Evolutionary conservation across 2,888 invertebrate species (phyloP).

Genomic region (Scaeva pyrastri): DNA sequence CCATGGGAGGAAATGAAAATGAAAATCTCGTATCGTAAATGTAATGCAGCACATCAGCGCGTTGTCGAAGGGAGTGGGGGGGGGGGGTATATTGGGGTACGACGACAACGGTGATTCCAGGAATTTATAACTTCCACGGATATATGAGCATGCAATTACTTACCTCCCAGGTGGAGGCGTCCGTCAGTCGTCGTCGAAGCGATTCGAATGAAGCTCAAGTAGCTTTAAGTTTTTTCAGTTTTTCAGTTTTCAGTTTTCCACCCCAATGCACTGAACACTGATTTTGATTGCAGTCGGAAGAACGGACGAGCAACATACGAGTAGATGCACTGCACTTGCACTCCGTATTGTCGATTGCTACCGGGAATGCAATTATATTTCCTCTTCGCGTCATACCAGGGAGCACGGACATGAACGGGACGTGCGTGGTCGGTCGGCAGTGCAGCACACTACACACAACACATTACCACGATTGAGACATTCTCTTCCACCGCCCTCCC

Average conservation of each 20-base stretch:
- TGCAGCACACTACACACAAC: constrained; percentile 1
- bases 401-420: constrained; percentile 19
- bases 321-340: neutral
- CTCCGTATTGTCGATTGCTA: constrained; percentile 26
- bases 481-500: neutral
- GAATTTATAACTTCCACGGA: neutral
- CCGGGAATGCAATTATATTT: constrained; percentile 61
- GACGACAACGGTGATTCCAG: constrained; percentile 30
- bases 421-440: constrained; percentile 18
- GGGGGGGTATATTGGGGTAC: neutral
- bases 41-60: constrained; percentile 1
- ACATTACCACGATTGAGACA: neutral
- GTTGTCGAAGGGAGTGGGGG: too few relatives aligned
- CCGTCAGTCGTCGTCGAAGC: too few relatives aligned
- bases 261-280: constrained; percentile 19
- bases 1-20: neutral
- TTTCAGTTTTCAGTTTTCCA: constrained; percentile 19
- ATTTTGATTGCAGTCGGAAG: constrained; percentile 25
- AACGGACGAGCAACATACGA: constrained; percentile 2
- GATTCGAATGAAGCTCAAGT: constrained; percentile 33
- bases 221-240: constrained; percentile 55
- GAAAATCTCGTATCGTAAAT: neutral
- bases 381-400: constrained; percentile 47
- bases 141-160: neutral
- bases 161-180: constrained; percentile 18